Base-by-base conservation (phyloP, 1,140 invertebrate genomes). In the Drosophila ananassae region DNA sequence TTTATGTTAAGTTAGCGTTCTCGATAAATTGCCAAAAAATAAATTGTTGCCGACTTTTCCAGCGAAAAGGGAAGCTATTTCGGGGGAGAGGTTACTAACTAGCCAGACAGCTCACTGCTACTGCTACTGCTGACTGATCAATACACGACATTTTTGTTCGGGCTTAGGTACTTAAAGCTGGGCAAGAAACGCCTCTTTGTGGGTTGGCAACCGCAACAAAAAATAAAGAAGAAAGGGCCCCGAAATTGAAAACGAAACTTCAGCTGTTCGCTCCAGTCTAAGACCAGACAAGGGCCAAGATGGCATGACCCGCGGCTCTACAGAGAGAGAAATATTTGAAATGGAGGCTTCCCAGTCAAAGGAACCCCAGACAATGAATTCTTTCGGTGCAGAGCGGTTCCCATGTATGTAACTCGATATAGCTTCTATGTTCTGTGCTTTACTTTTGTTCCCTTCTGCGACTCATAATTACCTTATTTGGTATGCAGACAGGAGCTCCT, bases 381-480 rank as follows among this genome's bases (percentile, higher is more conserved):
- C 69, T 73, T 74, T 53, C 74, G 9, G 59, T 68, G 63, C 55
- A 59, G 37, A 22, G 57, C 59, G 62, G 64, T 85, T 85, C 82
- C 69, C 78, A 89, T 76, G 78, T 76, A 89, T 73, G 83, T 87
- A 87, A 87, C 75, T 71, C 61, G 83, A 87, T 87, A 87, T 71
- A 71, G 64, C 67, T 69, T 69, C 74, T 72, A 77, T 80, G 58
- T 73, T 44, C 75, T 73, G 67, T 69, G 71, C 79, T 63, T 83
- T 62, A 79, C 75, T 82, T 84, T 83, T 89, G 83, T 87, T 69
- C 77, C 59, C 56, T 73, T 56, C 66, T 87, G 78, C 82, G 74
- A 69, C 82, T 87, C 75, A 87, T 87, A 87, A 89, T 87, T 87
- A 89, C 83, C 83, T 87, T 73, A 69, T 89, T 87, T 87, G 79